These are phyloP conservation scores for Deilephila elpenor DNA, from an alignment of 2,888 invertebrate genomes.

Conservation along the genomic window DNA sequence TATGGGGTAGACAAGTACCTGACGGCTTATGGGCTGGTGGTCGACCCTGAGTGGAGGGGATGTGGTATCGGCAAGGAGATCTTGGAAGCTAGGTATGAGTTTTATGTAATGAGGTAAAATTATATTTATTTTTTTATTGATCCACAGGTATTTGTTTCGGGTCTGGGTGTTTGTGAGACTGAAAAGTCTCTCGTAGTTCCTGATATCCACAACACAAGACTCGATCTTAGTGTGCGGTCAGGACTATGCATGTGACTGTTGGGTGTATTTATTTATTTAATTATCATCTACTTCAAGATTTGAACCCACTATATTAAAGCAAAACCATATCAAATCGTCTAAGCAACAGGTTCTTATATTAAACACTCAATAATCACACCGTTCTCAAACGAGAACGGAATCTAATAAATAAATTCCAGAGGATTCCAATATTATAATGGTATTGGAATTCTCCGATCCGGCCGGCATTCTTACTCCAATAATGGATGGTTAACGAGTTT, in stretches of 20 bases:
- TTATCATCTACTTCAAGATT: too few relatives aligned
- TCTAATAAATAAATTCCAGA: conserved; percentile 22
- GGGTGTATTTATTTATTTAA: too few relatives aligned
- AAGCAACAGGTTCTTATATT: background rate
- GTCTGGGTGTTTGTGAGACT: too few relatives aligned
- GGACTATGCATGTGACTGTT: too few relatives aligned
- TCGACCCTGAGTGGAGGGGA: conserved; percentile 74
- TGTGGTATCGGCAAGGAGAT: conserved; percentile 72
- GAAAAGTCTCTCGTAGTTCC: too few relatives aligned
- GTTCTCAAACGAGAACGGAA: background rate
- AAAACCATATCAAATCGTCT: too few relatives aligned
- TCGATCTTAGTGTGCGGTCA: too few relatives aligned
- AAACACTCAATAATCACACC: background rate
- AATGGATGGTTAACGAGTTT: conserved; percentile 22
- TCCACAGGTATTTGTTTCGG: too few relatives aligned
- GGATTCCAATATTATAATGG: conserved; percentile 1
- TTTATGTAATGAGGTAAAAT: background rate
- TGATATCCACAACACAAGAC: too few relatives aligned
- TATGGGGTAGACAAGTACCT: conserved; percentile 73
- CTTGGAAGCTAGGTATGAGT: conserved; percentile 71
- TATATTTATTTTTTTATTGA: too few relatives aligned
- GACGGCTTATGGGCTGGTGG: conserved; percentile 78
- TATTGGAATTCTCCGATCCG: background rate
- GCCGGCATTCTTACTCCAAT: conserved; percentile 7
- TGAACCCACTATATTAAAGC: too few relatives aligned